Evolutionary conservation across 2,113 vertebrate genomes (phyloP).

Genomic region (Cavia aperea): DNA sequence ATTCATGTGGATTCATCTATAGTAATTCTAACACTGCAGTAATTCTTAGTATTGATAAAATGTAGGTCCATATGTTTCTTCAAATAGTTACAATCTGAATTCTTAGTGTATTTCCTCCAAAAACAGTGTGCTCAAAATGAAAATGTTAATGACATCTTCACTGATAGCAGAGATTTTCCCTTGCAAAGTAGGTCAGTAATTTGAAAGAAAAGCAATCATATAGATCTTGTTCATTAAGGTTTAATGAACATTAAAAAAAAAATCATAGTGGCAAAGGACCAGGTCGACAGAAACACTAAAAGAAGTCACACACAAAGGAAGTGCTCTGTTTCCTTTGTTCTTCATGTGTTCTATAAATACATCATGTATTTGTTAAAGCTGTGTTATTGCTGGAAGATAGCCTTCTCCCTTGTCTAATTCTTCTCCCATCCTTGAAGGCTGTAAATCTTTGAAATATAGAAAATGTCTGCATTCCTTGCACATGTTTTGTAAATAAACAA

Average conservation of each 20-base stretch:
- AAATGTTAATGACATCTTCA: neutral
- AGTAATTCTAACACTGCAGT: neutral
- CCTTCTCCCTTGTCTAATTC: constrained; percentile 72
- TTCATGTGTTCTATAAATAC: constrained; percentile 76
- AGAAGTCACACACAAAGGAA: constrained; percentile 63
- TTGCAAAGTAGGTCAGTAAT: neutral
- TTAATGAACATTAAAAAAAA: neutral
- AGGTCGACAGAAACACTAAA: constrained; percentile 33
- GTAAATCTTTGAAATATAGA: constrained; percentile 71
- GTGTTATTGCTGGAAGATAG: constrained; percentile 76
- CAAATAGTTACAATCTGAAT: neutral
- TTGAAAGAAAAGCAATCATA: neutral
- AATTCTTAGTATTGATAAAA: neutral
- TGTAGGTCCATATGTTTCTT: neutral
- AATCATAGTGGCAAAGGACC: neutral
- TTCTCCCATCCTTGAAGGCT: constrained; percentile 60
- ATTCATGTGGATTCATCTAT: neutral
- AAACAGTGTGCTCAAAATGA: neutral
- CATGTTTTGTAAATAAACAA: constrained; percentile 71
- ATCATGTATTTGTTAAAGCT: constrained; percentile 72
- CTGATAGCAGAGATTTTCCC: neutral
- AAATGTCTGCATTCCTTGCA: constrained; percentile 66
- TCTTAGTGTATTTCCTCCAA: neutral
- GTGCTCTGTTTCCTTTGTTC: constrained; percentile 74
- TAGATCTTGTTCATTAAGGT: neutral